Percentiles rank a stretch among this genome's conserved stretches.
Conservation (phyloP, 2,888 invertebrate species). For the Nyleta sp. region DNA sequence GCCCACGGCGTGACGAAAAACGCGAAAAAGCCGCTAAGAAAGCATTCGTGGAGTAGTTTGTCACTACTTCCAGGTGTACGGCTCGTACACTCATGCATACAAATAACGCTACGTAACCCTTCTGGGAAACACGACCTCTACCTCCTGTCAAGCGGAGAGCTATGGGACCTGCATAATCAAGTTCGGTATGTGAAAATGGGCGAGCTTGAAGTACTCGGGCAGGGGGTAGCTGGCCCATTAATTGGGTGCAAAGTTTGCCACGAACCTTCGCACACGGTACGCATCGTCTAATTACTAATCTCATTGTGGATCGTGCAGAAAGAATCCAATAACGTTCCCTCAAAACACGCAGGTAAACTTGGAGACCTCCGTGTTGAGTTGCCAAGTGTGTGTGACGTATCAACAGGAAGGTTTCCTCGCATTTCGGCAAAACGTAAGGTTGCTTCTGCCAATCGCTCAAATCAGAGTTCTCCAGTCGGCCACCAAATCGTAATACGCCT, state of each 20-base stretch:
- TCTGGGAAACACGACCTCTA: slow-evolving; percentile 32
- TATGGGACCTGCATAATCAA: slow-evolving; percentile 69
- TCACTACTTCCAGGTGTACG: slow-evolving; percentile 3
- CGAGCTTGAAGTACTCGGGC: slow-evolving; percentile 10
- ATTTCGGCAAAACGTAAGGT: neutral
- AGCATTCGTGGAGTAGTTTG: neutral
- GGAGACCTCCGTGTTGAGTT: slow-evolving; percentile 40
- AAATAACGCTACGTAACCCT: slow-evolving; percentile 16
- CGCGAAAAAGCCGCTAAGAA: slow-evolving; percentile 14
- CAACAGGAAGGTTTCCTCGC: neutral
- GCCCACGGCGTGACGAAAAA: slow-evolving; percentile 10
- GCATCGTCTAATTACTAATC: slow-evolving; percentile 1
- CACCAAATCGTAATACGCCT: no score
- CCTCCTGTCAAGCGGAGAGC: slow-evolving; percentile 42
- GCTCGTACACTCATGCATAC: slow-evolving; percentile 8
- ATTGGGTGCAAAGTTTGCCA: slow-evolving; percentile 20
- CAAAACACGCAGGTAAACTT: slow-evolving; percentile 35
- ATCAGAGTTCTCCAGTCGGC: neutral
- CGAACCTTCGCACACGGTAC: slow-evolving; percentile 20
- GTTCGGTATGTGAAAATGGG: slow-evolving; percentile 54
- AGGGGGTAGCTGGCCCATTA: slow-evolving; percentile 68
- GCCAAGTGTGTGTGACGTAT: neutral
- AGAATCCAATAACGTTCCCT: slow-evolving; percentile 48
- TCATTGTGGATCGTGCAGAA: slow-evolving; percentile 13
- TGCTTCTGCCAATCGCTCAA: neutral